A percentile compares a stretch with the other conserved stretches of the same genome.
phyloP scores from a whole-genome alignment of 1,140 invertebrate species.

The Leptoteleia sp. region DNA sequence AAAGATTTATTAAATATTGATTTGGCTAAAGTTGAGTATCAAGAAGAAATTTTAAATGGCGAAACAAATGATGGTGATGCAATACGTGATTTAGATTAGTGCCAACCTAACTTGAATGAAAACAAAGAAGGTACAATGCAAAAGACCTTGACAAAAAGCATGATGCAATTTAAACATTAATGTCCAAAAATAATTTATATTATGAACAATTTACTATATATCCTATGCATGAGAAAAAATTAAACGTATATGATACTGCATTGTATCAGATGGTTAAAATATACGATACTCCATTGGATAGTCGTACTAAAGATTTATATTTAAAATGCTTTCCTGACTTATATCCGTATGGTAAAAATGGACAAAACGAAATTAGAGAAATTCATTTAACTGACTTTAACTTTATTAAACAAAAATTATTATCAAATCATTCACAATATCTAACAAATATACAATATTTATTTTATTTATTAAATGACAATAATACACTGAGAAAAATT shows the following conservation, averaged over 20 bases:
- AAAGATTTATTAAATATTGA: conserved; percentile 3
- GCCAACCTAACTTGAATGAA: no score
- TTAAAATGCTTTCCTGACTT: conserved; percentile 69
- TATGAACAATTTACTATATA: conserved; percentile 67
- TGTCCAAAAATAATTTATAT: conserved; percentile 35
- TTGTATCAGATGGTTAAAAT: conserved; percentile 70
- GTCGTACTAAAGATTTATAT: conserved; percentile 58
- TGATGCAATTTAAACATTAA: conserved; percentile 52
- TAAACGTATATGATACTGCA: conserved; percentile 60
- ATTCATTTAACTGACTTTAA: conserved; percentile 56
- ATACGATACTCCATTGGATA: conserved; percentile 57
- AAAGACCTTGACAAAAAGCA: conserved; percentile 15
- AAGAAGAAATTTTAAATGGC: no score
- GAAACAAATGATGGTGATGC: no score
- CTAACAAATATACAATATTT: conserved; percentile 69
- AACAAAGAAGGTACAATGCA: no score
- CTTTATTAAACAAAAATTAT: conserved; percentile 60
- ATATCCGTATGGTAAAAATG: conserved; percentile 53
- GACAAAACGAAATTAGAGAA: conserved; percentile 62
- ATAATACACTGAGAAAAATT: no score
- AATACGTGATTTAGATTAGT: no score
- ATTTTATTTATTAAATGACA: conserved; percentile 68
- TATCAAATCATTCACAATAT: conserved; percentile 54
- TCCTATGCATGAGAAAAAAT: no score
- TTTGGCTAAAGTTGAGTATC: not conserved